Evolutionary conservation across 2,113 vertebrate genomes (phyloP).

Genomic region (Crotalus tigris): DNA sequence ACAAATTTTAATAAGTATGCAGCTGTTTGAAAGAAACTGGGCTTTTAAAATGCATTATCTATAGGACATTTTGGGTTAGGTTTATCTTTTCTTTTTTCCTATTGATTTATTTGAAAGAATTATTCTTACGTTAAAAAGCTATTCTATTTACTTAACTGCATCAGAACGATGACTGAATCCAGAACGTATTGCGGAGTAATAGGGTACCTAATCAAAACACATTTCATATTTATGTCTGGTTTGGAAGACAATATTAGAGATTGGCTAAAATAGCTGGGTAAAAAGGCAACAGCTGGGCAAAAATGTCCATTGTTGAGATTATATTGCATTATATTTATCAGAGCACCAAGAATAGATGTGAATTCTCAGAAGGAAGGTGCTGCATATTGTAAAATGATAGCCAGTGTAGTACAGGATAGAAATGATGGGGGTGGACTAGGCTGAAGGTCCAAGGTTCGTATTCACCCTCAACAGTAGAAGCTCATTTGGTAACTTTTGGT

Average conservation of each 20-base stretch:
- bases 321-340: not conserved
- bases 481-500: not conserved
- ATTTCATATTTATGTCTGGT: not conserved
- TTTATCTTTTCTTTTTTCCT: not conserved
- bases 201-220: not conserved
- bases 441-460: not conserved
- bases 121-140: not conserved
- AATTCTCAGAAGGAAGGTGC: not conserved
- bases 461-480: not conserved
- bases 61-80: not conserved
- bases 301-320: not conserved
- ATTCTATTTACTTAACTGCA: not conserved
- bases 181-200: not conserved
- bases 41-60: conserved; percentile 10
- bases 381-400: not conserved
- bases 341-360: not conserved
- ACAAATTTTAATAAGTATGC: conserved; percentile 30
- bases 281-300: not conserved
- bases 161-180: not conserved
- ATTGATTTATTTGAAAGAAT: not conserved
- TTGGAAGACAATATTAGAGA: not conserved
- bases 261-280: not conserved
- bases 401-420: not conserved
- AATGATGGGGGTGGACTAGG: not conserved
- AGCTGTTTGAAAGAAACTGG: conserved; percentile 32